Base-by-base conservation (phyloP, 2,113 vertebrate genomes). In the Eonycteris spelaea region DNA sequence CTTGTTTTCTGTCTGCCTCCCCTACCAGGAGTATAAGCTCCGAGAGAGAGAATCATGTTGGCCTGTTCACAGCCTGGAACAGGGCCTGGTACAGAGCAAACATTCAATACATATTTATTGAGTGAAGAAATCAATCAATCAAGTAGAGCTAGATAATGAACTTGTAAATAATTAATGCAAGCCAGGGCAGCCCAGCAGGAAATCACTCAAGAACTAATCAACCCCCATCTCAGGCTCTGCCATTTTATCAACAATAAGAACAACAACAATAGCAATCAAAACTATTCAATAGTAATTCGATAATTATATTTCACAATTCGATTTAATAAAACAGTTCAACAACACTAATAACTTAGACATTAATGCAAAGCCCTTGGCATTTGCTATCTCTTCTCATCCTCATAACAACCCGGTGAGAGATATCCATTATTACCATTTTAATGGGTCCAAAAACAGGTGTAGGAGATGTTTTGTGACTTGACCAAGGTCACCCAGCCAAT, bases 161-260 rank as follows among this genome's bases (percentile, higher is more conserved):
- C 53, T 21, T 84, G 94, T 90, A 68, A 97, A 95, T 95, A 94
- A 97, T 94, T 96, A 80, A 92, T 40, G 24, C 4, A 21, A 21
- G 59, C 75, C 43, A 5, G 43, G 7, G 65, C 26, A 6, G 33
- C 73, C 45, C 53, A 70, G 16, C 0, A 0, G 35, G 87, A 88
- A n/a, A 45, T 67, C 15, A 35, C 74, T 79, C 45, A 55, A 59
- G 86, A 71, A 63, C 15, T 19, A 82, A 55, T 18, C 30, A 28
- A 35, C 45, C 22, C 19, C 35, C 24, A 2, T 68, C 45, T 19
- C 26, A 33, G 61, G 18, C 24, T 7, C 21, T 35, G 16, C 74
- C 51, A 2, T 59, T 48, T 30, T 35, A 38, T 78, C 82, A 40
- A 33, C 43, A 91, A 5, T 40, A 51, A 94, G 28, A 48, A 48